Conservation (phyloP, 1,140 invertebrate genomes). For the Oryctes rhinoceros region DNA sequence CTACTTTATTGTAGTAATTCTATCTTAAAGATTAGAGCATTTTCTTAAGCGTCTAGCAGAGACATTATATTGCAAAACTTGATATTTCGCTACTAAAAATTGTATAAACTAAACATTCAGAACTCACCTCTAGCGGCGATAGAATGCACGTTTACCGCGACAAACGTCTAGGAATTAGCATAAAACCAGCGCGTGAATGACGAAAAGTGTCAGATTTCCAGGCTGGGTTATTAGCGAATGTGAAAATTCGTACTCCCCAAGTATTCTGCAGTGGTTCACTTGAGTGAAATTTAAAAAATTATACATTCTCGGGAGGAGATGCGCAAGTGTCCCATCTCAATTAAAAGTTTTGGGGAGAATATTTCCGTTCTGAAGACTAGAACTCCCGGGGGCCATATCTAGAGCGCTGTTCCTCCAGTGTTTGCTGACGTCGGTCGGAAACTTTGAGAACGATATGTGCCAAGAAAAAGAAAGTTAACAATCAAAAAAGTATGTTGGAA, state of each 20-base stretch:
- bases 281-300: conserved; percentile 38
- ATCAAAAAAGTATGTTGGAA: conserved; percentile 10
- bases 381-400: conserved; percentile 20
- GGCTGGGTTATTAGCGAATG: conserved; percentile 6
- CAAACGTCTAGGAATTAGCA: conserved; percentile 1
- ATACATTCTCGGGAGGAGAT: conserved; percentile 13
- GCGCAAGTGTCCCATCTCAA: conserved; percentile 32
- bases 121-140: neutral
- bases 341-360: conserved; percentile 36
- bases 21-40: too few relatives aligned
- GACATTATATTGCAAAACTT: too few relatives aligned
- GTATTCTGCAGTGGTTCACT: conserved; percentile 19
- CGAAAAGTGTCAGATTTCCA: conserved; percentile 29
- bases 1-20: too few relatives aligned
- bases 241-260: conserved; percentile 25
- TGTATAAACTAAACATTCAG: too few relatives aligned
- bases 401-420: conserved; percentile 16
- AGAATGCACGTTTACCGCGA: neutral
- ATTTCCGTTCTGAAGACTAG: conserved; percentile 26
- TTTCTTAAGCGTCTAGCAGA: too few relatives aligned
- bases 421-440: conserved; percentile 29
- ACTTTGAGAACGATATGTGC: conserved; percentile 22
- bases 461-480: conserved; percentile 23
- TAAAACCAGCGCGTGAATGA: conserved; percentile 20
- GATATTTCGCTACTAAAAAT: too few relatives aligned